These are phyloP conservation scores for Gadus macrocephalus DNA, from an alignment of 2,113 vertebrate species.

Conservation along the genomic window DNA sequence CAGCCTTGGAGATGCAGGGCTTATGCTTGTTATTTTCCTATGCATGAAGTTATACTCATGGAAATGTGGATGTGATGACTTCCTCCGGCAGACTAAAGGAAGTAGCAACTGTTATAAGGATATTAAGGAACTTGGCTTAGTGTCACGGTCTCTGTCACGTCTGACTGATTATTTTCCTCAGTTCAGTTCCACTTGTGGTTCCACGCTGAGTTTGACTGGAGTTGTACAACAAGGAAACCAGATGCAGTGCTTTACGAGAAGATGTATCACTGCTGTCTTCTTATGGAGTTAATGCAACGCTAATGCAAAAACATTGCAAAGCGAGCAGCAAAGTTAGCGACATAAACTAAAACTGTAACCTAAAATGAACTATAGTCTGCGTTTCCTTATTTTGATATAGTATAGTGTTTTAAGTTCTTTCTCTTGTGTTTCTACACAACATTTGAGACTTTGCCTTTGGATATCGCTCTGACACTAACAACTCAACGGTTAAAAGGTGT, in stretches of 20 bases:
- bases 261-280: no score
- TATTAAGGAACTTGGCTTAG: conserved; percentile 59
- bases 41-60: conserved; percentile 49
- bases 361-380: no score
- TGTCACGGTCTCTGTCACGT: conserved; percentile 55
- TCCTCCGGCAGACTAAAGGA: conserved; percentile 53
- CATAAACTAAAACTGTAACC: no score
- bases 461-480: conserved; percentile 18
- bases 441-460: conserved; percentile 9
- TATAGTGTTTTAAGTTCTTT: no score
- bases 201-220: no score
- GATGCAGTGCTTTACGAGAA: no score
- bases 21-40: conserved; percentile 41
- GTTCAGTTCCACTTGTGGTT: conserved; percentile 16
- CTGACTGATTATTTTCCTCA: conserved; percentile 40
- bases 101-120: conserved; percentile 58
- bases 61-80: conserved; percentile 54
- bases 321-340: no score
- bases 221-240: no score
- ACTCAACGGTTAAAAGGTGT: no score
- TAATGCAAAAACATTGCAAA: no score
- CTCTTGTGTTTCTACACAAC: no score
- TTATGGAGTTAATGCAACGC: conserved; percentile 11
- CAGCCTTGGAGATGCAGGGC: conserved; percentile 1
- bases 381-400: no score